Base-by-base conservation (phyloP, 2,888 invertebrate species). In the Schrankia costaestrigalis region DNA sequence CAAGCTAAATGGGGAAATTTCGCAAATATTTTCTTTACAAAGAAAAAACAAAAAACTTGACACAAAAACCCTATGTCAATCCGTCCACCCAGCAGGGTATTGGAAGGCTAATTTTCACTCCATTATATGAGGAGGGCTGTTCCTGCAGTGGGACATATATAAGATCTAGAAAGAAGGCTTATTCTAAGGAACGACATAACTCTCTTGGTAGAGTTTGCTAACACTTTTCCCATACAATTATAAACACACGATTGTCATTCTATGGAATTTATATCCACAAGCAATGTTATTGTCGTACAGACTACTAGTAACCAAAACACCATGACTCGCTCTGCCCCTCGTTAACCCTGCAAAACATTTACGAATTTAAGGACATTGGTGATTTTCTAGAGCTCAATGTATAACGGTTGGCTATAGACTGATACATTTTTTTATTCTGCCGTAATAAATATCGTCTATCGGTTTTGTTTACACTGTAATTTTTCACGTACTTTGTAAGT, bases 211-310 rank as follows among this genome's bases (percentile, higher is more conserved):
- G n/a, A n/a, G n/a, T n/a, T n/a, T n/a, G n/a, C n/a, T n/a, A n/a
- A n/a, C n/a, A n/a, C n/a, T n/a, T n/a, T n/a, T n/a, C n/a, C n/a
- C n/a, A n/a, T n/a, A n/a, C n/a, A n/a, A n/a, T n/a, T n/a, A n/a
- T n/a, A n/a, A n/a, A 31, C 33, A 36, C 29, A 17, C 12, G 12
- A 29, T 13, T 10, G 29, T 10, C 33, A 5, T 3, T 70, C 68
- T 38, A 58, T 35, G 9, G 9, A 32, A 35, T 35, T 13, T 68
- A 58, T 30, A 42, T 71, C 71, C 17, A 14, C 37, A 55, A 25
- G 15, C 46, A 56, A 46, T 67, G 61, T 71, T 69, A 64, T 65
- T 68, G 67, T 65, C 56, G 57, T 63, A 40, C 45, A 47, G 54
- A 55, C 49, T 39, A 53, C 33, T 51, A 44, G 50, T 57, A 52